A percentile compares a stretch with the other conserved stretches of the same genome.
phyloP scores from a whole-genome alignment of 1,140 invertebrate species.

The Mercenaria mercenaria region DNA sequence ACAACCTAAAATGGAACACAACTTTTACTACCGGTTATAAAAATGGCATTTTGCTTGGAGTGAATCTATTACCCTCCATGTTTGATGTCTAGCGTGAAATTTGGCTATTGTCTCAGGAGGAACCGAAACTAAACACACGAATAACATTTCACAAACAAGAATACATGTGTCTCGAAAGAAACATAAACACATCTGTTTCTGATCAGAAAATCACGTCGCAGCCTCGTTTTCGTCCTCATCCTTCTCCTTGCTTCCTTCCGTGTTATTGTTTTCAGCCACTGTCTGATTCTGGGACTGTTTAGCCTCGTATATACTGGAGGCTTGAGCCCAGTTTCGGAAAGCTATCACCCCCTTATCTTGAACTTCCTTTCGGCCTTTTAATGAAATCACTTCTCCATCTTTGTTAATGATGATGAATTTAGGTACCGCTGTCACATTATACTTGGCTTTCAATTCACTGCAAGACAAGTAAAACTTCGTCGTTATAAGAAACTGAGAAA shows the following conservation, averaged over 20 bases:
- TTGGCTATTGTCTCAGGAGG: too few relatives aligned
- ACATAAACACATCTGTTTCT: too few relatives aligned
- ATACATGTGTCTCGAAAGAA: too few relatives aligned
- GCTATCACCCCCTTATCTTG: constrained; percentile 74
- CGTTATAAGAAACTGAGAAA: background rate
- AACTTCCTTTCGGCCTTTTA: constrained; percentile 76
- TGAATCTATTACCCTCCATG: too few relatives aligned
- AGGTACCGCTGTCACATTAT: constrained; percentile 73
- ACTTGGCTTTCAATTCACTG: constrained; percentile 71
- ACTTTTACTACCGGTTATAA: too few relatives aligned
- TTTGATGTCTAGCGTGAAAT: too few relatives aligned
- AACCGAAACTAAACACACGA: too few relatives aligned
- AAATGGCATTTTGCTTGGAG: too few relatives aligned
- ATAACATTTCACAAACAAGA: too few relatives aligned
- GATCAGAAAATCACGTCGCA: background rate
- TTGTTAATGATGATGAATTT: constrained; percentile 74
- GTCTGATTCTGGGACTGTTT: constrained; percentile 55
- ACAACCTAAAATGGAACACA: too few relatives aligned
- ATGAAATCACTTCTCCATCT: constrained; percentile 73
- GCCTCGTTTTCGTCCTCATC: background rate
- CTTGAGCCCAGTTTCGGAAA: constrained; percentile 69
- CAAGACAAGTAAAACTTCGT: constrained; percentile 21
- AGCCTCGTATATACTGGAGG: constrained; percentile 52
- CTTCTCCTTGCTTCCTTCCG: background rate
- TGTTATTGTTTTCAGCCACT: background rate